Evolutionary conservation across 2,888 invertebrate species (phyloP), one percentile per base, ranked within the genome.

Genomic region (Chloroclysta siterata): DNA sequence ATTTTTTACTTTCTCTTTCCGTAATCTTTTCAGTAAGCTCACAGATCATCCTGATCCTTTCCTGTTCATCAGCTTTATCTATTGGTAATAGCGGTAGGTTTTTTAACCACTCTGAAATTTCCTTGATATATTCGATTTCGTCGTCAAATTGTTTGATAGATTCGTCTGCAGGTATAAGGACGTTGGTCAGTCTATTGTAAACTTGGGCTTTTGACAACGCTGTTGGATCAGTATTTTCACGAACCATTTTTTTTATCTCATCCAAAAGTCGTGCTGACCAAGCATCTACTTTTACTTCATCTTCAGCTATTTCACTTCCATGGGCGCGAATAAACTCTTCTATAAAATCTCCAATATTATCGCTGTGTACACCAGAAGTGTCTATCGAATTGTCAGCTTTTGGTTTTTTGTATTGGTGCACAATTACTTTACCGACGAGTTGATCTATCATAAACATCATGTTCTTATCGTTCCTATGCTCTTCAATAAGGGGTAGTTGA

Each of bases 81-180:
- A 79, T 62, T 6, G 81, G 73, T 57, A 79, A 53, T 3, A 89
- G 61, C 2, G 87, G 84, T 47, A 88, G 72, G 67, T 84, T 85
- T 68, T 83, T 81, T 41, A 88, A 63, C 87, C 87, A 89, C 29
- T 85, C 82, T 28, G 80, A 72, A 66, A 89, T 85, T 73, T 88
- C 85, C 72, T 81, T 80, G 0, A 79, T 78, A 53, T 84, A 86
- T 57, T 72, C 66, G 2, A 88, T 72, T 68, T 87, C 80, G 29
- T 74, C 68, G 11, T 71, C 72, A 66, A 84, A 81, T 57, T 75
- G 65, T 50, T 69, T 72, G 0, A 83, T 68, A 36, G 78, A 73
- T 66, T 82, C 77, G 15, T 80, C 72, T 22, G 65, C 71, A 41
- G 82, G 78, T 36, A 79, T 55, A 5, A 80, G 71, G 13, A 80